A percentile compares a stretch with the other conserved stretches of the same genome.
Conservation (phyloP, 2,113 vertebrate genomes). For the Pedionomus torquatus region DNA sequence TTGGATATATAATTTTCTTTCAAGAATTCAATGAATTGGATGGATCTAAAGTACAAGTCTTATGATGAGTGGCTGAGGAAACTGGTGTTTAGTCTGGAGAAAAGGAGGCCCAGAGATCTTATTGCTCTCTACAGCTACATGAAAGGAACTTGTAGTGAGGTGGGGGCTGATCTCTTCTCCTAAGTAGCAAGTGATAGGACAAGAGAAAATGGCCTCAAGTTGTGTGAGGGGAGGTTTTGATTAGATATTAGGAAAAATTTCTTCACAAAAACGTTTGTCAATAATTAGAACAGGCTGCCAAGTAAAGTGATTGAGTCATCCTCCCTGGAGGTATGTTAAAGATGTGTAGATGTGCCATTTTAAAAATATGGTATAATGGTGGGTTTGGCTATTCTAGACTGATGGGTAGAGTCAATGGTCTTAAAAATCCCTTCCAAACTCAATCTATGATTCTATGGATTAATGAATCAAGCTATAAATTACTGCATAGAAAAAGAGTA, state of each 20-base stretch:
- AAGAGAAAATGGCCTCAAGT: neutral
- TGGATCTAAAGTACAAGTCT: neutral
- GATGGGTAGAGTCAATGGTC: neutral
- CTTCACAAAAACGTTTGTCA: neutral
- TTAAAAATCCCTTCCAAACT: neutral
- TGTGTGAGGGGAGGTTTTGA: neutral
- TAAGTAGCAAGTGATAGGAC: neutral
- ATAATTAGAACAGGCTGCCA: neutral
- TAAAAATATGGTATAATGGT: neutral
- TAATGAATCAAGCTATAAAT: neutral
- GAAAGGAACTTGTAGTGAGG: neutral
- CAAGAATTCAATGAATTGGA: neutral
- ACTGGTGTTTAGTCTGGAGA: neutral
- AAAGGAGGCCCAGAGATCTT: neutral
- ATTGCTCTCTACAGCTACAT: neutral
- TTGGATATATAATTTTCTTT: neutral
- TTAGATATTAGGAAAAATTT: neutral
- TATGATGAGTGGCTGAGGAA: neutral
- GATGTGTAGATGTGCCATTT: neutral
- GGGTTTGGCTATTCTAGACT: neutral
- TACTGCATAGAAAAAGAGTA: neutral
- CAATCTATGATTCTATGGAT: neutral
- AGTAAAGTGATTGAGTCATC: neutral
- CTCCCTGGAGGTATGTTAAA: neutral
- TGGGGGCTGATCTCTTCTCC: neutral